Evolutionary conservation across 1,140 invertebrate species (phyloP).

Genomic region (Drosophila funebris): DNA sequence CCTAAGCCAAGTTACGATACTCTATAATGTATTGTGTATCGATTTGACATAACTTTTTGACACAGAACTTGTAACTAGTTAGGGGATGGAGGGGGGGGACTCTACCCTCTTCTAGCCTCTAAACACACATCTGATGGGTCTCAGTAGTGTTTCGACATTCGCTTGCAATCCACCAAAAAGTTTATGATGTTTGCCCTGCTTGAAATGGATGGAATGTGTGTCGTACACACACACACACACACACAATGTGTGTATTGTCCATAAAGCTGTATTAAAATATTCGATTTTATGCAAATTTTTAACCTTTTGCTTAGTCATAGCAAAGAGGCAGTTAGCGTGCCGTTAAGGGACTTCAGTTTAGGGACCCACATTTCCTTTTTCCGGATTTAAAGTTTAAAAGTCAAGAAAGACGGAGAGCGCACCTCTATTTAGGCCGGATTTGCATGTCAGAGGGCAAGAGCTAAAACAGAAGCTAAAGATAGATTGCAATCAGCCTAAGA

Average conservation of each 20-base stretch:
- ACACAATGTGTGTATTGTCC: slow-evolving; percentile 6
- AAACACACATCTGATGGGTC: slow-evolving; percentile 11
- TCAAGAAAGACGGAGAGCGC: slow-evolving; percentile 40
- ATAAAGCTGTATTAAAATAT: slow-evolving; percentile 54
- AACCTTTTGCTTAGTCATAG: slow-evolving; percentile 60
- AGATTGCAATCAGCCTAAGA: slow-evolving; percentile 54
- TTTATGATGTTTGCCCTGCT: slow-evolving; percentile 58
- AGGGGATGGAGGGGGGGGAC: too few species aligned
- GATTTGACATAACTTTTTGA: slow-evolving; percentile 22
- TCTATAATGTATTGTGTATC: slow-evolving; percentile 9
- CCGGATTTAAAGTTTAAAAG: slow-evolving; percentile 75
- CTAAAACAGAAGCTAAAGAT: slow-evolving; percentile 57
- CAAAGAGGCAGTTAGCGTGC: slow-evolving; percentile 60
- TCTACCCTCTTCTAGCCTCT: slow-evolving; percentile 15
- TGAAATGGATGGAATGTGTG: slow-evolving; percentile 40
- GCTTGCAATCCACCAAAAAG: not conserved
- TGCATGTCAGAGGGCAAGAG: slow-evolving; percentile 49
- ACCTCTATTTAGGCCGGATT: slow-evolving; percentile 55
- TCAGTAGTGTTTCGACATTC: slow-evolving; percentile 2
- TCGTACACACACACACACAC: slow-evolving; percentile 33
- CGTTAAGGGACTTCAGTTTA: slow-evolving; percentile 49
- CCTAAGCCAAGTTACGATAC: not conserved
- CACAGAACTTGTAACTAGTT: slow-evolving; percentile 19
- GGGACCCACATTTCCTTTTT: slow-evolving; percentile 52
- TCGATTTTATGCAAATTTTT: slow-evolving; percentile 79